These are phyloP conservation scores for Physella acuta DNA, from an alignment of 1,140 invertebrate species.

Conservation along the genomic window DNA sequence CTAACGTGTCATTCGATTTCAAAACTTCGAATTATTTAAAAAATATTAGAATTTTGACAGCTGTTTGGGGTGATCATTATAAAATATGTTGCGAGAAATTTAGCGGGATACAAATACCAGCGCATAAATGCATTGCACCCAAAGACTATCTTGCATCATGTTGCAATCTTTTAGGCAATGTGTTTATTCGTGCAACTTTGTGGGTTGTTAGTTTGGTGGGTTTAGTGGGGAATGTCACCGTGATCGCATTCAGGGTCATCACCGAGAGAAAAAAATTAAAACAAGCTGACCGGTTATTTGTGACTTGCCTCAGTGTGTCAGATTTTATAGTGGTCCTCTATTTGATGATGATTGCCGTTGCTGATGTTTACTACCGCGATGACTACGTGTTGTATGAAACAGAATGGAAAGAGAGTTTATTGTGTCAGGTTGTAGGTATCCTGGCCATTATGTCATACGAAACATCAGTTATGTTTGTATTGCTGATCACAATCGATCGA, in stretches of 20 bases:
- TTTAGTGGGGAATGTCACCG: constrained; percentile 32
- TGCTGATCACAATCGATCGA: constrained; percentile 47
- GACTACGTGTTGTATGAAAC: constrained; percentile 39
- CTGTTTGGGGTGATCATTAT: constrained; percentile 31
- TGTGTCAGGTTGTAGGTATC: constrained; percentile 41
- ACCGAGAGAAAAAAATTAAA: constrained; percentile 9
- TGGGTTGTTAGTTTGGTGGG: constrained; percentile 31
- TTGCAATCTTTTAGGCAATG: constrained; percentile 25
- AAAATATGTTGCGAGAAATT: constrained; percentile 31
- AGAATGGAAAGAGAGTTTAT: constrained; percentile 37
- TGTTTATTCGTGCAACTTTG: constrained; percentile 22
- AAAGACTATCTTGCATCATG: constrained; percentile 36
- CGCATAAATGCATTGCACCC: constrained; percentile 25
- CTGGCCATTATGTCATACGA: constrained; percentile 40
- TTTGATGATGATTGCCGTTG: constrained; percentile 42
- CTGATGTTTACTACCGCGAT: constrained; percentile 39
- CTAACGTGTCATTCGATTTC: background rate
- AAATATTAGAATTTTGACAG: background rate
- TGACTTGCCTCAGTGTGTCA: constrained; percentile 41
- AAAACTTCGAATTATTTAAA: background rate
- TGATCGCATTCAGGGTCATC: constrained; percentile 28
- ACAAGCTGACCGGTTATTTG: constrained; percentile 28
- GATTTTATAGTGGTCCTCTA: constrained; percentile 51
- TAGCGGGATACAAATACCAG: constrained; percentile 2
- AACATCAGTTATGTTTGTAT: too few relatives aligned